Evolutionary conservation across 1,140 invertebrate genomes (phyloP).

Genomic region (Goniozus legneri): DNA sequence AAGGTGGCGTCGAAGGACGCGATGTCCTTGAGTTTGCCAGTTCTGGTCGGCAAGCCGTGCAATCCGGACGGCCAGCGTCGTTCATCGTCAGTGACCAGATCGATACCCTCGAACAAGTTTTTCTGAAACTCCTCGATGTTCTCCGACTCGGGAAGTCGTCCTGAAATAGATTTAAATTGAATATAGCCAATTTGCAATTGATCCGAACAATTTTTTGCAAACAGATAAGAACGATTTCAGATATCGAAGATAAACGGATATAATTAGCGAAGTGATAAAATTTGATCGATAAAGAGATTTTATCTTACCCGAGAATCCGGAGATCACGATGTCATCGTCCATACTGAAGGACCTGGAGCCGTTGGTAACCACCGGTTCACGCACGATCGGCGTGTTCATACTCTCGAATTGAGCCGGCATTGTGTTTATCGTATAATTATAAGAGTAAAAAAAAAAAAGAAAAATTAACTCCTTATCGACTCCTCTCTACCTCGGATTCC

Average conservation of each 20-base stretch:
- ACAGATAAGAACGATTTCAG: no score
- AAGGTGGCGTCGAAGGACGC: conserved; percentile 87
- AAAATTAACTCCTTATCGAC: no score
- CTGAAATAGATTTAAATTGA: no score
- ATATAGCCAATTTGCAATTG: background rate
- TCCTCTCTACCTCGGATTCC: background rate
- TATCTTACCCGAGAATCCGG: conserved; percentile 72
- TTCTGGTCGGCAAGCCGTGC: conserved; percentile 78
- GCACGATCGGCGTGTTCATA: conserved; percentile 37
- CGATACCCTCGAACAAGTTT: conserved; percentile 78
- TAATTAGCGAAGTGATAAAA: no score
- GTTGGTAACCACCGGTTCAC: conserved; percentile 29
- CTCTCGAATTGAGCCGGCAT: conserved; percentile 63
- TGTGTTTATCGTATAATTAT: conserved; percentile 30
- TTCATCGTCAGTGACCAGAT: conserved; percentile 85
- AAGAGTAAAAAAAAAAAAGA: no score
- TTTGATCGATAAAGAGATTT: no score
- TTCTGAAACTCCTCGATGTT: conserved; percentile 86
- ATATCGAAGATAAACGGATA: no score
- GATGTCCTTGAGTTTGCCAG: conserved; percentile 88
- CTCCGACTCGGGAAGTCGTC: conserved; percentile 83
- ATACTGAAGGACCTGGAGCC: conserved; percentile 34
- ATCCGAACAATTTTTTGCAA: background rate
- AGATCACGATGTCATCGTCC: conserved; percentile 79
- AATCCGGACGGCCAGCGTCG: conserved; percentile 74